Evolutionary conservation across 2,888 invertebrate species (phyloP), one percentile per base, ranked within the genome.

Genomic region (Hylaea fasciaria): DNA sequence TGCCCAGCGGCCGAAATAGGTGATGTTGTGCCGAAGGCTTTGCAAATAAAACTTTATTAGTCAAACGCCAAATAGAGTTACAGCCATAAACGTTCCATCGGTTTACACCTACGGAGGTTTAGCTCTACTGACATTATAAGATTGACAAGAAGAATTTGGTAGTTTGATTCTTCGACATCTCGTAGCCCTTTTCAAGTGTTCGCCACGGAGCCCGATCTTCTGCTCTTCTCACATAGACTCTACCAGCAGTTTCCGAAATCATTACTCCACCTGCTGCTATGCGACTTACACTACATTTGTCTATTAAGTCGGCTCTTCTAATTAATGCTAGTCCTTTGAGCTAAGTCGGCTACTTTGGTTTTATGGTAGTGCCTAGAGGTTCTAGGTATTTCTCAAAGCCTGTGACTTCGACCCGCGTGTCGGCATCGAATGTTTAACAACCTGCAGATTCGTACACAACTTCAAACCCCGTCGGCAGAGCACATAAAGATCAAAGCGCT

Each of bases 11-110:
- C 47, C 17, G 37, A 44, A 53, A 16, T 17, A 48, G 48, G 52
- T 13, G 12, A 47, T 43, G 37, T 37, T 49, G 29, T 39, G 16
- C 47, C 48, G 22, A 51, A 46, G 54, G 47, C n/a, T 41, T 41
- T 37, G 59, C 53, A 62, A 65, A 65, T 62, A 56, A 58, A 43
- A 58, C 56, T 49, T 62, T 57, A 65, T 53, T 58, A 47, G 41
- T 40, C 14, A 35, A 55, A 58, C 28, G n/a, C 56, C 62, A 46
- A 55, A 55, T 46, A 35, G 39, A 54, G 52, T 16, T 32, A 49
- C 12, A 14, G 13, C 58, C 56, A 56, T 59, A 47, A 58, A 55
- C 43, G 49, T 57, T 56, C n/a, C n/a, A n/a, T n/a, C 32, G 28
- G 46, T 50, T 41, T 35, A 55, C 58, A 50, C 58, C 62, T 47